Percentiles rank a stretch among this genome's conserved stretches.
phyloP scores from a whole-genome alignment of 2,888 invertebrate species.

The Apamea monoglypha region DNA sequence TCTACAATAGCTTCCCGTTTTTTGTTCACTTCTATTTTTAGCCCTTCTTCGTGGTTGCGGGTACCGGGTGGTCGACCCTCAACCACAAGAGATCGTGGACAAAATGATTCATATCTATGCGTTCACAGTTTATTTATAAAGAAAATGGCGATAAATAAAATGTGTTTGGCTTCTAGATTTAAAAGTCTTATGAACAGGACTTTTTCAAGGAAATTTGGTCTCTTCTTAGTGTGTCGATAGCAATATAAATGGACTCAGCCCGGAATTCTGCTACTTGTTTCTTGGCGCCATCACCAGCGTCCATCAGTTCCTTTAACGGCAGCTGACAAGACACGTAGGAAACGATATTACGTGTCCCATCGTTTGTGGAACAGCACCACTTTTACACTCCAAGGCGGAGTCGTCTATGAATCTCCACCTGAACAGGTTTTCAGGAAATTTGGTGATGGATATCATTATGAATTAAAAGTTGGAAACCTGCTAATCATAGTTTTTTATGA shows the following conservation, averaged over 20 bases:
- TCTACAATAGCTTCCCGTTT: constrained; percentile 4
- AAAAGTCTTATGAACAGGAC: background rate
- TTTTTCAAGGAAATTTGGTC: background rate
- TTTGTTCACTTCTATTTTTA: constrained; percentile 41
- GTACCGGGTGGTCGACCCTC: constrained; percentile 37
- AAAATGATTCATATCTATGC: constrained; percentile 14
- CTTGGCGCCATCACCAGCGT: no score
- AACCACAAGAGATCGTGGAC: constrained; percentile 55
- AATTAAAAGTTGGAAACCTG: background rate
- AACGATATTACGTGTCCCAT: no score
- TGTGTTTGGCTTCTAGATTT: background rate
- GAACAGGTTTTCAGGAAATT: no score
- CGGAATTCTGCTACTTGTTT: no score
- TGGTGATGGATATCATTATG: background rate
- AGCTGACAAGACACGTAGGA: no score
- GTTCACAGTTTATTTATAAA: background rate
- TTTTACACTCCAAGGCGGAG: no score
- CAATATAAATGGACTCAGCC: no score
- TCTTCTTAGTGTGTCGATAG: no score
- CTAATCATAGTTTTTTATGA: background rate
- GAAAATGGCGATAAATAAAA: background rate
- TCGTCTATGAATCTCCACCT: no score
- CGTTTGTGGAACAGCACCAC: no score
- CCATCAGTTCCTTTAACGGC: no score
- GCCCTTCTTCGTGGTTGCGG: constrained; percentile 36